A percentile compares a stretch with the other conserved stretches of the same genome.
Evolutionary conservation across 2,797 vertebrate genomes (phyloP).

Genomic region (Sparidentex hasta): DNA sequence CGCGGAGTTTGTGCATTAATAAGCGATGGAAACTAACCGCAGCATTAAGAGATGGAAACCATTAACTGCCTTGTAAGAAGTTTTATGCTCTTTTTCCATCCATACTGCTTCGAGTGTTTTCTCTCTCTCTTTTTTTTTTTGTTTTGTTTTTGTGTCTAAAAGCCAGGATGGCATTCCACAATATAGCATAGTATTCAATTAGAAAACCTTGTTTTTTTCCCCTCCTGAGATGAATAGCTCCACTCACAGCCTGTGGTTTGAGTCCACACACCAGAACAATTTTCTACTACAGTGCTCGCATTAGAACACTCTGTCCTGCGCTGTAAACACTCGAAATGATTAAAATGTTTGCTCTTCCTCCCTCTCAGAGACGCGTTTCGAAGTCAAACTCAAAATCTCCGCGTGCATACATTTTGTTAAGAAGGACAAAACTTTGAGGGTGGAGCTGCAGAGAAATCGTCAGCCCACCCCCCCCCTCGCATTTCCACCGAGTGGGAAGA

Average conservation of each 20-base stretch:
- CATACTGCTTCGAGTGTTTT: constrained; percentile 54
- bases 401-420: no score
- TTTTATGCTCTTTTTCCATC: constrained; percentile 82
- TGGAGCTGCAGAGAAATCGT: constrained; percentile 40
- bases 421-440: constrained; percentile 4
- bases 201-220: constrained; percentile 69
- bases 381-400: background rate
- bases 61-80: constrained; percentile 81
- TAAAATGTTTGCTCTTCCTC: background rate
- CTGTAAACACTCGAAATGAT: background rate
- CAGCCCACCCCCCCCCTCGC: constrained; percentile 22
- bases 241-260: constrained; percentile 73
- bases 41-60: constrained; percentile 85
- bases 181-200: constrained; percentile 80
- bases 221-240: constrained; percentile 74
- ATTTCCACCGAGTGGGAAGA: constrained; percentile 35
- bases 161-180: constrained; percentile 77
- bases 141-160: constrained; percentile 59
- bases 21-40: constrained; percentile 83
- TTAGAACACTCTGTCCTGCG: constrained; percentile 72
- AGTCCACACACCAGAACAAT: constrained; percentile 77
- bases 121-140: constrained; percentile 34
- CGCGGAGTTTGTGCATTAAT: constrained; percentile 76
- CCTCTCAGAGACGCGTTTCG: background rate
- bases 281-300: constrained; percentile 71